Conservation (phyloP, 2,113 vertebrate genomes). For the Poecilia latipinna region DNA sequence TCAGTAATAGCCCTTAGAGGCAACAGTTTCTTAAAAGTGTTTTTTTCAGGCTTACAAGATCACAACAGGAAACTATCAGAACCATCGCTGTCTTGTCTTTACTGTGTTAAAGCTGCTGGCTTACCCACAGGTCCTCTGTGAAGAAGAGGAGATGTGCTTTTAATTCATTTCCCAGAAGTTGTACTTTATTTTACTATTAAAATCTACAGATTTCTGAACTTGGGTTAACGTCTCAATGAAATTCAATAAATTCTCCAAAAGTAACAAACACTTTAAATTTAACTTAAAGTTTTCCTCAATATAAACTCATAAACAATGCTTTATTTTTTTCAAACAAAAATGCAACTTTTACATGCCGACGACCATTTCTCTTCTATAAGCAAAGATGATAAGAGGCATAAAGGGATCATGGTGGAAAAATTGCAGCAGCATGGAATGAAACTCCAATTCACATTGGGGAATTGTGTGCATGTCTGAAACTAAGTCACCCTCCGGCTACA, state of each 20-base stretch:
- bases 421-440: slow-evolving; percentile 56
- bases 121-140: slow-evolving; percentile 43
- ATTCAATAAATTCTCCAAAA: slow-evolving; percentile 34
- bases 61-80: slow-evolving; percentile 48
- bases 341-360: slow-evolving; percentile 15
- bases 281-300: slow-evolving; percentile 60
- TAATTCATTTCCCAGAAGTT: slow-evolving; percentile 35
- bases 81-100: slow-evolving; percentile 37
- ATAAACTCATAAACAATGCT: slow-evolving; percentile 39
- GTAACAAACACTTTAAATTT: slow-evolving; percentile 59
- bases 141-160: slow-evolving; percentile 37
- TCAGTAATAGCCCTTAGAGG: neutral
- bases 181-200: slow-evolving; percentile 50
- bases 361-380: slow-evolving; percentile 27
- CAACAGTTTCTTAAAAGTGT: slow-evolving; percentile 17
- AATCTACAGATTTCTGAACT: slow-evolving; percentile 46
- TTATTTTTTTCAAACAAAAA: slow-evolving; percentile 23
- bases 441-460: slow-evolving; percentile 43
- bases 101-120: slow-evolving; percentile 36
- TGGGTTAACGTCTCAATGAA: slow-evolving; percentile 10
- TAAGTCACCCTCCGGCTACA: slow-evolving; percentile 43
- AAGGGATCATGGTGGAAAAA: slow-evolving; percentile 56
- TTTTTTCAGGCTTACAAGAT: slow-evolving; percentile 24
- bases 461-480: slow-evolving; percentile 51
- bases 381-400: slow-evolving; percentile 54